Conservation (phyloP, 1,140 invertebrate genomes). For the Neelides sp. region DNA sequence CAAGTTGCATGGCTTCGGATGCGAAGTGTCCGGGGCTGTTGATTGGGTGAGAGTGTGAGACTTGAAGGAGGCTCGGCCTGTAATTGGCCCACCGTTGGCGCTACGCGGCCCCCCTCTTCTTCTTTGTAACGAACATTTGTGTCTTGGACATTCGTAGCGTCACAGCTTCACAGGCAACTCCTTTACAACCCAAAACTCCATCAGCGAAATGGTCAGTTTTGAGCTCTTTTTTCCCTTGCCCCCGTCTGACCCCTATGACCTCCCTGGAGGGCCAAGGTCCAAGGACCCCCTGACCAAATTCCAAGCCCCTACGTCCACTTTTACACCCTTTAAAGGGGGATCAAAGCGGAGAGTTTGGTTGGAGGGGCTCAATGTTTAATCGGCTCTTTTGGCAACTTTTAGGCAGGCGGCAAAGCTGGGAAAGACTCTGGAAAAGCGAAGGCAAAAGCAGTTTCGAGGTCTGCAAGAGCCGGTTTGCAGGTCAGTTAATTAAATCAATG, state of each 20-base stretch:
- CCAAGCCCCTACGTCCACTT: conserved; percentile 11
- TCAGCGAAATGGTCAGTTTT: conserved; percentile 11
- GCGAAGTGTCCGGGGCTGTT: no score
- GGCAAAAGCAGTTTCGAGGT: conserved; percentile 95
- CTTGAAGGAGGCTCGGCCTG: neutral
- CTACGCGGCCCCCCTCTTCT: conserved; percentile 1
- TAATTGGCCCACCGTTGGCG: neutral
- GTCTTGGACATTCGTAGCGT: conserved; percentile 6
- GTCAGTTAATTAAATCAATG: conserved; percentile 47
- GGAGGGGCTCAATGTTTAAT: neutral
- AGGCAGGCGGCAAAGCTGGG: conserved; percentile 97
- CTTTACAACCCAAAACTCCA: conserved; percentile 1
- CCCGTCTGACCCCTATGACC: neutral
- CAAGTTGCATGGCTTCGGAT: no score
- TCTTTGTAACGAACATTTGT: conserved; percentile 12
- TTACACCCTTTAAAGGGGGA: neutral
- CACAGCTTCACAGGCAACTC: conserved; percentile 5
- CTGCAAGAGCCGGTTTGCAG: conserved; percentile 93
- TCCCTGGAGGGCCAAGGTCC: neutral
- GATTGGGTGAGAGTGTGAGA: neutral
- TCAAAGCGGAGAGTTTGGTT: neutral
- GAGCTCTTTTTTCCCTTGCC: conserved; percentile 2
- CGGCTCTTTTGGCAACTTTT: conserved; percentile 10
- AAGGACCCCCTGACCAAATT: conserved; percentile 15
- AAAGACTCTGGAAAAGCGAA: conserved; percentile 99